Percentiles rank a stretch among this genome's conserved stretches.
phyloP scores from a whole-genome alignment of 1,140 invertebrate species.

The Rhyzopertha dominica region DNA sequence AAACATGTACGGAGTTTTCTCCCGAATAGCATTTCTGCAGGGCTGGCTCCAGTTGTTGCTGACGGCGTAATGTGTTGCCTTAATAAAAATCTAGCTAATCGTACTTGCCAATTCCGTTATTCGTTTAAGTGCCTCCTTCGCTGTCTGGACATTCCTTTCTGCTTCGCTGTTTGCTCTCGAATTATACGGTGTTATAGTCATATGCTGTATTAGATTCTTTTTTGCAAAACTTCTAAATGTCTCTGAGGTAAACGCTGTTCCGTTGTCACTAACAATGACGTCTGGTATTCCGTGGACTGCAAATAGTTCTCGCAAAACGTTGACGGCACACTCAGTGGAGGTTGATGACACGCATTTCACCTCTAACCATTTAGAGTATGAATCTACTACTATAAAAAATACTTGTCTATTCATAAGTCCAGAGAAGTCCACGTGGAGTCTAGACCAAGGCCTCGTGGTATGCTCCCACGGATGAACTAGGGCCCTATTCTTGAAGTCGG shows the following conservation, averaged over 20 bases:
- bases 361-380: constrained; percentile 44
- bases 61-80: no score
- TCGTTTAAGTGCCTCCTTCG: no score
- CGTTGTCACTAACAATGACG: constrained; percentile 41
- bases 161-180: constrained; percentile 37
- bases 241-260: constrained; percentile 38
- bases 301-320: constrained; percentile 30
- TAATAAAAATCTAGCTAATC: no score
- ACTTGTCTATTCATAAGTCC: constrained; percentile 41
- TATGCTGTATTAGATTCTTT: constrained; percentile 31
- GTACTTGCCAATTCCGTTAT: no score
- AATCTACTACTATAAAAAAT: constrained; percentile 41
- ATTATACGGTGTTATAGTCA: constrained; percentile 33
- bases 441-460: constrained; percentile 43
- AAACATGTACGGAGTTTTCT: no score
- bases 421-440: constrained; percentile 50
- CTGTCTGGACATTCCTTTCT: constrained; percentile 30
- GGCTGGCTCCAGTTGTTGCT: no score
- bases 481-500: no score
- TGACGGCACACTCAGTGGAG: constrained; percentile 22
- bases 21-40: no score
- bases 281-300: constrained; percentile 38
- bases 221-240: constrained; percentile 39
- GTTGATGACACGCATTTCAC: constrained; percentile 20
- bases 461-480: constrained; percentile 34